Percentiles rank a stretch among this genome's conserved stretches.
These are phyloP conservation scores for Campopleginae sp. DNA, from an alignment of 2,888 invertebrate genomes.

Conservation along the genomic window DNA sequence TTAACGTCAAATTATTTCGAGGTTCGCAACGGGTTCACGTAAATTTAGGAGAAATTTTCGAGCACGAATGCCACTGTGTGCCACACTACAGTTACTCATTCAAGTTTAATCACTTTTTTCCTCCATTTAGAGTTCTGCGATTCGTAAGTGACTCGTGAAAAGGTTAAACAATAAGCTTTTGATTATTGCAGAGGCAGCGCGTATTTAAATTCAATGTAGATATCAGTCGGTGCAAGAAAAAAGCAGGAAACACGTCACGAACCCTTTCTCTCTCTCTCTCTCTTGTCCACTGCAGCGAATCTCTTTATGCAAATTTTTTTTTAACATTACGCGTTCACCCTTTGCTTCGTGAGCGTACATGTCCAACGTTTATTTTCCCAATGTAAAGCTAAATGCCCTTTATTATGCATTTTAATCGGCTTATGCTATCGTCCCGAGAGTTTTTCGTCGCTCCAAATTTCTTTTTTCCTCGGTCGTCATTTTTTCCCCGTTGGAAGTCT, in stretches of 20 bases:
- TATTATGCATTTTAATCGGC: slow-evolving; percentile 62
- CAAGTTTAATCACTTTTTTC: not conserved
- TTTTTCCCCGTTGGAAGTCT: not conserved
- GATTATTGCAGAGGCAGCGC: slow-evolving; percentile 2
- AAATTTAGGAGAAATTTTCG: not conserved
- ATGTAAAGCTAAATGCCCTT: slow-evolving; percentile 55
- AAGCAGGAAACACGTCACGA: slow-evolving; percentile 27
- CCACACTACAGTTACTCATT: not conserved
- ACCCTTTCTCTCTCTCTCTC: not conserved
- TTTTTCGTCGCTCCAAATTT: not conserved
- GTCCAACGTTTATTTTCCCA: slow-evolving; percentile 15
- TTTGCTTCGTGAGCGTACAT: slow-evolving; percentile 1
- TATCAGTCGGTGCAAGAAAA: slow-evolving; percentile 35
- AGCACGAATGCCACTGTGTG: not conserved
- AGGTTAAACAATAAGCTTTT: not conserved
- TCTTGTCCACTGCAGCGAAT: slow-evolving; percentile 59
- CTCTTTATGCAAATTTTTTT: slow-evolving; percentile 61
- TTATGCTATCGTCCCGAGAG: slow-evolving; percentile 40
- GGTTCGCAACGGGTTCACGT: not conserved
- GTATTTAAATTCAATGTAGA: slow-evolving; percentile 20
- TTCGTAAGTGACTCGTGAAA: not conserved
- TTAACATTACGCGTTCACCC: slow-evolving; percentile 18
- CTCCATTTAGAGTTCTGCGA: not conserved
- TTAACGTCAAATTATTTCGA: not conserved
- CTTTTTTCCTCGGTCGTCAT: not conserved